phyloP scores from a whole-genome alignment of 2,113 vertebrate species.

The Psittacara wagleri region DNA sequence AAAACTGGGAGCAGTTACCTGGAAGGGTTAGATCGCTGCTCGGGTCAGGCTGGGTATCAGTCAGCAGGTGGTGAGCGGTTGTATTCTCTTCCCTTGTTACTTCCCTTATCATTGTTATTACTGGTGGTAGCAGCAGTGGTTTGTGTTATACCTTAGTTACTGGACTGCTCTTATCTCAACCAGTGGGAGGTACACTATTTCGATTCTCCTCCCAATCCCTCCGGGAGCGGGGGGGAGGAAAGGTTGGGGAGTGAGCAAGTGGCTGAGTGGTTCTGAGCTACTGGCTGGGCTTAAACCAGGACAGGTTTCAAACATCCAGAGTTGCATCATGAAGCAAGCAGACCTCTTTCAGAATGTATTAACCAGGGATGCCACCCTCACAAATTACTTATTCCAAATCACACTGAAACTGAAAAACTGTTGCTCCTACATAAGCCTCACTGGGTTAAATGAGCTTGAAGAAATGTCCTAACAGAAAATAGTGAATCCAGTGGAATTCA shows the following conservation, averaged over 20 bases:
- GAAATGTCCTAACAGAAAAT: background rate
- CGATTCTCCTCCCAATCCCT: background rate
- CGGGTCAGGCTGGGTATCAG: too few species aligned
- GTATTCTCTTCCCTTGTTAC: too few species aligned
- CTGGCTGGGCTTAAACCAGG: background rate
- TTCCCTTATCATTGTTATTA: too few species aligned
- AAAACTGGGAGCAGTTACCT: too few species aligned
- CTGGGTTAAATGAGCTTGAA: background rate
- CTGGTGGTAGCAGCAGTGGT: background rate
- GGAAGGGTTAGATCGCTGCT: too few species aligned
- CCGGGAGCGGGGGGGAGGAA: rapidly evolving
- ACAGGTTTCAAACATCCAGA: background rate
- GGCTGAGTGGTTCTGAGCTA: background rate
- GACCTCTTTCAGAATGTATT: background rate
- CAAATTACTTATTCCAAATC: background rate
- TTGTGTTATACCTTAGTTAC: background rate
- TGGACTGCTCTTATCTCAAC: background rate
- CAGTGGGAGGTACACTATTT: background rate
- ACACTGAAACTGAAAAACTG: background rate
- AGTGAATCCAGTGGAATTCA: background rate
- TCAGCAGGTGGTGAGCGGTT: too few species aligned
- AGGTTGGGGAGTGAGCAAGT: background rate
- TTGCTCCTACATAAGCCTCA: background rate
- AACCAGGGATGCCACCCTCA: background rate
- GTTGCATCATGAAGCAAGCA: background rate